Evolutionary conservation across 2,888 invertebrate genomes (phyloP), one percentile per base, ranked within the genome.

Genomic region (Ochropacha duplaris): DNA sequence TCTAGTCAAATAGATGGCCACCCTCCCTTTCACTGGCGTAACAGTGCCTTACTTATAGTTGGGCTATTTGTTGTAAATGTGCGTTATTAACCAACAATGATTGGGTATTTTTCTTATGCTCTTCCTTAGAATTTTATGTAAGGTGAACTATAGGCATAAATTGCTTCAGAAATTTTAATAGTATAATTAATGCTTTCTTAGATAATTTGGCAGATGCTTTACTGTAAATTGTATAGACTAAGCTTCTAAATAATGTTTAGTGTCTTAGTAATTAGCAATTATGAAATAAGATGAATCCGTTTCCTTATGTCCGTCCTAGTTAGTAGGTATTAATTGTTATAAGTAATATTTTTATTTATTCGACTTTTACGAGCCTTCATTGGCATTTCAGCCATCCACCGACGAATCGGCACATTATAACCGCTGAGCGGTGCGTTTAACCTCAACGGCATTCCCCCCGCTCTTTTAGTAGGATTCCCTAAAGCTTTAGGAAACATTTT

Each of bases 1-100:
- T 87, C 84, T 79, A 81, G 78, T 84, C 81, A 83, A 88, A 87
- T 85, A 88, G 88, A 89, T 89, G 86, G 84, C 81, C 80, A 90
- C 89, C 90, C 89, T 87, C 86, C 90, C 91, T 92, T 92, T 92
- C 91, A 90, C 91, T 88, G 76, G 78, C 81, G 81, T 78, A 84
- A 84, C 75, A 73, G 83, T 74, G 82, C 83, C 83, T 66, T 70
- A 86, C 72, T 83, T 79, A 86, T 86, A 87, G 86, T 79, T 70
- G 69, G 67, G 54, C 64, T 68, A 70, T 71, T 78, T 66, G 62
- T 69, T 64, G 57, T 66, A 69, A 51, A 6, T 51, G 28, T 8
- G 12, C 2, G 31, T 31, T 31, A 12, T 31, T 31, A 28, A 31
- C 31, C 11, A 31, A 12, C 31, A 31, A 31, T 31, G 12, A 2